A percentile compares a stretch with the other conserved stretches of the same genome.
phyloP scores from a whole-genome alignment of 2,888 invertebrate species.

The Ephialtes manifestator region DNA sequence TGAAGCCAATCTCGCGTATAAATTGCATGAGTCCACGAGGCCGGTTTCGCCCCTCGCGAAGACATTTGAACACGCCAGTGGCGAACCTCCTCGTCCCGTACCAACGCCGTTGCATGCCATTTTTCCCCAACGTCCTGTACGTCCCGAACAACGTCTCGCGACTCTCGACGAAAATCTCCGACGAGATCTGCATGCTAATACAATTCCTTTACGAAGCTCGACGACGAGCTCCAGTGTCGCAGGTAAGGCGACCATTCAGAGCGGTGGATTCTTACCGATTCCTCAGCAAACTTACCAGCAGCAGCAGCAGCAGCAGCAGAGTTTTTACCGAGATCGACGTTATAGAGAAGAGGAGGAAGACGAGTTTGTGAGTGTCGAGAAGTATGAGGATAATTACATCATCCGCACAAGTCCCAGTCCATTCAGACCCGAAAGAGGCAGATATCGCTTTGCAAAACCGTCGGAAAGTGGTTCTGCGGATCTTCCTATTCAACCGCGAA shows the following conservation, averaged over 20 bases:
- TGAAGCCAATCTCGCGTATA: conserved; percentile 75
- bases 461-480: neutral
- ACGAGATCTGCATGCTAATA: conserved; percentile 6
- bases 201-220: conserved; percentile 6
- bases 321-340: conserved; percentile 1
- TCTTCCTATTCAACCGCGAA: neutral
- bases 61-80: conserved; percentile 48
- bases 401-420: conserved; percentile 82
- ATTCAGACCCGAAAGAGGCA: conserved; percentile 80
- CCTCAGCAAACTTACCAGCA: neutral
- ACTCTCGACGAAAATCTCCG: conserved; percentile 21
- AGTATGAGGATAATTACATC: conserved; percentile 76
- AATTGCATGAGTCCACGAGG: conserved; percentile 70
- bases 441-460: conserved; percentile 54
- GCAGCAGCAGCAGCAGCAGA: conserved; percentile 12
- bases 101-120: conserved; percentile 63
- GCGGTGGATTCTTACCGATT: conserved; percentile 10
- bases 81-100: conserved; percentile 39
- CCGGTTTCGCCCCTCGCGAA: conserved; percentile 56
- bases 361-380: conserved; percentile 83
- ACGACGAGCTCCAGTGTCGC: conserved; percentile 15
- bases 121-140: conserved; percentile 50
- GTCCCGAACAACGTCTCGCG: conserved; percentile 39
- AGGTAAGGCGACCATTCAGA: conserved; percentile 33
- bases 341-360: conserved; percentile 74